These are phyloP conservation scores for Calosoma granatense DNA, from an alignment of 1,140 invertebrate species.

Conservation along the genomic window DNA sequence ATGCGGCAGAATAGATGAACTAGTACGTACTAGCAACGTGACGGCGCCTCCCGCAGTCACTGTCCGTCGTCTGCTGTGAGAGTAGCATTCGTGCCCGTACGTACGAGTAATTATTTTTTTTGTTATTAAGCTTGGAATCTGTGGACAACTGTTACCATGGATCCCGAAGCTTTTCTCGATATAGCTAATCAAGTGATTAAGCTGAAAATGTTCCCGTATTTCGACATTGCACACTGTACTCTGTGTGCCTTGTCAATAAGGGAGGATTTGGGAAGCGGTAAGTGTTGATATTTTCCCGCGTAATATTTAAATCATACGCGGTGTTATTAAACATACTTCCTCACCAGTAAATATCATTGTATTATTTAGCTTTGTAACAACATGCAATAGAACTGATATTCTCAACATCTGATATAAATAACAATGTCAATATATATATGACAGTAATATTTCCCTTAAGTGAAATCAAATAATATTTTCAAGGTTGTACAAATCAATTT, in stretches of 20 bases:
- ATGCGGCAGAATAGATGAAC: not conserved
- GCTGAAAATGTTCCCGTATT: constrained; percentile 99
- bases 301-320: constrained; percentile 2
- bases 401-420: too few species aligned
- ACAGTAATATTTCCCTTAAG: too few species aligned
- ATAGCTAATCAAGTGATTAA: constrained; percentile 97
- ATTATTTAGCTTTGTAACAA: too few species aligned
- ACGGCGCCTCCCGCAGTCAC: not conserved
- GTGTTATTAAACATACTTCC: not conserved
- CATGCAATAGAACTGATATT: too few species aligned
- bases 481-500: too few species aligned
- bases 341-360: too few species aligned
- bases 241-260: constrained; percentile 84
- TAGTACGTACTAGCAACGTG: not conserved
- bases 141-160: constrained; percentile 49
- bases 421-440: too few species aligned
- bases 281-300: constrained; percentile 29
- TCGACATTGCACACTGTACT: constrained; percentile 92
- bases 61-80: not conserved
- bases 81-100: not conserved
- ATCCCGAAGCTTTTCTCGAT: constrained; percentile 94
- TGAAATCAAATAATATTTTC: too few species aligned
- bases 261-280: constrained; percentile 89
- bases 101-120: too few species aligned
- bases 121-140: not conserved